Conservation (phyloP, 1,140 invertebrate species). For the Cherax destructor region DNA sequence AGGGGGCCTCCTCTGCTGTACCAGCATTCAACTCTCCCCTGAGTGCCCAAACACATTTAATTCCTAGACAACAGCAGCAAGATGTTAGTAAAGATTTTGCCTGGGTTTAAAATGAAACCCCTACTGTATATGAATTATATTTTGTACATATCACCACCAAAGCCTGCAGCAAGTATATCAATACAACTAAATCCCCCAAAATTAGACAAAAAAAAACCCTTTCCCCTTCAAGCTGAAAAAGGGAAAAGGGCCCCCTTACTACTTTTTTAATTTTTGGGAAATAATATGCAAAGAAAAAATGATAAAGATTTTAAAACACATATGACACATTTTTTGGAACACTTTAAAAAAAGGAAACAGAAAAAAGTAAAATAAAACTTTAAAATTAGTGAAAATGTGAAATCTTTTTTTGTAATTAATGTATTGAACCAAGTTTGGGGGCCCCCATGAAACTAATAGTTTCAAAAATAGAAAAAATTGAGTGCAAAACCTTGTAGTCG, state of each 20-base stretch:
- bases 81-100: conserved; percentile 50
- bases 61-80: conserved; percentile 78
- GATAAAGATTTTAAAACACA: too few species aligned
- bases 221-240: background rate
- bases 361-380: too few species aligned
- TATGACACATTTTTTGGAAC: too few species aligned
- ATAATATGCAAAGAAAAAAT: too few species aligned
- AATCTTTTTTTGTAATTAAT: too few species aligned
- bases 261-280: too few species aligned
- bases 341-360: too few species aligned
- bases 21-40: conserved; percentile 80
- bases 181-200: background rate
- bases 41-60: conserved; percentile 92
- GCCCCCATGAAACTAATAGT: too few species aligned
- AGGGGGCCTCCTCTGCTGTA: conserved; percentile 73
- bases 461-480: too few species aligned
- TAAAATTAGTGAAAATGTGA: too few species aligned
- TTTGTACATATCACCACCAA: background rate
- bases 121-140: background rate
- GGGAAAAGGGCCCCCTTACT: background rate
- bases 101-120: conserved; percentile 12
- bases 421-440: too few species aligned
- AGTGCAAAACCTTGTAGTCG: too few species aligned
- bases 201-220: background rate
- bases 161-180: conserved; percentile 13